phyloP scores from a whole-genome alignment of 2,888 invertebrate species.

The Mythimna vitellina region DNA sequence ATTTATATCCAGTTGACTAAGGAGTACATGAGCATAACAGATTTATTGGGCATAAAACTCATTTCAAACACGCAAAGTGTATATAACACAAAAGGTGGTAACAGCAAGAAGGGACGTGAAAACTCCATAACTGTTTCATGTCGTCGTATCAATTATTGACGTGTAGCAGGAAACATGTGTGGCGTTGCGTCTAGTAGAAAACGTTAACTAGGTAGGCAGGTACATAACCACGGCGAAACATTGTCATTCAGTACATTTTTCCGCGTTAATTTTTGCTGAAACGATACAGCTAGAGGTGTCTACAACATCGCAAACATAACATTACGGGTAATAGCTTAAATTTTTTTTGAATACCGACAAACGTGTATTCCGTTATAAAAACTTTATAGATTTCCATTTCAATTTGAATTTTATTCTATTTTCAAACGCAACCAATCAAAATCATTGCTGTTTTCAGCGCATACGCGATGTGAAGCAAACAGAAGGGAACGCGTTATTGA shows the following conservation, averaged over 20 bases:
- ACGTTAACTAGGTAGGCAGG: slow-evolving; percentile 23
- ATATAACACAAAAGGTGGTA: slow-evolving; percentile 65
- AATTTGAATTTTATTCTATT: slow-evolving; percentile 11
- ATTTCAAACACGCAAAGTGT: slow-evolving; percentile 61
- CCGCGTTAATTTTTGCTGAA: slow-evolving; percentile 42
- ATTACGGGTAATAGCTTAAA: slow-evolving; percentile 29
- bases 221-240: slow-evolving; percentile 8
- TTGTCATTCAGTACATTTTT: slow-evolving; percentile 43
- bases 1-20: slow-evolving; percentile 41
- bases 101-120: slow-evolving; percentile 52
- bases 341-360: slow-evolving; percentile 16
- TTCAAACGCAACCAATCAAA: slow-evolving; percentile 24
- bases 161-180: slow-evolving; percentile 53
- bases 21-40: slow-evolving; percentile 40
- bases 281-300: slow-evolving; percentile 46
- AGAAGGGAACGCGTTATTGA: slow-evolving; percentile 37
- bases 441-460: slow-evolving; percentile 18
- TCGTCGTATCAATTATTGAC: slow-evolving; percentile 63
- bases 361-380: slow-evolving; percentile 30
- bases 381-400: slow-evolving; percentile 18
- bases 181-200: slow-evolving; percentile 19
- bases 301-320: slow-evolving; percentile 23
- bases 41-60: slow-evolving; percentile 52
- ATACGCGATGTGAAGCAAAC: slow-evolving; percentile 23
- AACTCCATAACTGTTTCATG: slow-evolving; percentile 62